Evolutionary conservation across 2,888 invertebrate genomes (phyloP), one percentile per base, ranked within the genome.

Genomic region (Reticulitermes lucifugus): DNA sequence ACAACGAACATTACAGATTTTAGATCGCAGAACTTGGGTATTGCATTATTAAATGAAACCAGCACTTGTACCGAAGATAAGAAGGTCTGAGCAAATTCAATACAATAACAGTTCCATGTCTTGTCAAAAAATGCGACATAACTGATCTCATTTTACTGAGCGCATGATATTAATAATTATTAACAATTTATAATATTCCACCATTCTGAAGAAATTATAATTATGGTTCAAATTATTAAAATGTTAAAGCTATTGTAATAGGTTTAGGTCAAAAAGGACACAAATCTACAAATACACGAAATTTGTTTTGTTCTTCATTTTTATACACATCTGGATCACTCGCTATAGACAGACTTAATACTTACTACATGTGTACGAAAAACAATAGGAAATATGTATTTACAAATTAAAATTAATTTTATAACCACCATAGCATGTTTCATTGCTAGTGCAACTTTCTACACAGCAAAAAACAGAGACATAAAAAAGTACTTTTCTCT

Each of bases 61-160:
- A n/a, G 35, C 41, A 70, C 14, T 43, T n/a, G 71, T 43, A 83
- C 22, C 65, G 65, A 41, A 65, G 59, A 65, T 22, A 65, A 65
- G 18, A 83, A 75, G 18, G 29, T 73, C 43, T 84, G 79, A 84
- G 84, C 84, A 84, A 79, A 84, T 43, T 29, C 73, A 60, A 43
- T 51, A 70, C 65, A 81, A n/a, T 70, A 81, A 81, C n/a, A 79
- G 59, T 77, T 77, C 43, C 22, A 84, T 25, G 60, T 46, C 65
- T 21, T 46, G 79, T 43, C 41, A 84, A 60, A 35, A 83, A 84
- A 35, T 81, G 43, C n/a, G 25, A 75, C n/a, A 83, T 59, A 73
- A 46, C 73, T 51, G n/a, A 71, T 51, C 71, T 70, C 43, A 83
- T n/a, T 71, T 51, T 43, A 60, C 46, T 51, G 43, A 22, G 4